Conservation (phyloP, 2,888 invertebrate genomes). For the Hydrotaea cyrtoneurina region DNA sequence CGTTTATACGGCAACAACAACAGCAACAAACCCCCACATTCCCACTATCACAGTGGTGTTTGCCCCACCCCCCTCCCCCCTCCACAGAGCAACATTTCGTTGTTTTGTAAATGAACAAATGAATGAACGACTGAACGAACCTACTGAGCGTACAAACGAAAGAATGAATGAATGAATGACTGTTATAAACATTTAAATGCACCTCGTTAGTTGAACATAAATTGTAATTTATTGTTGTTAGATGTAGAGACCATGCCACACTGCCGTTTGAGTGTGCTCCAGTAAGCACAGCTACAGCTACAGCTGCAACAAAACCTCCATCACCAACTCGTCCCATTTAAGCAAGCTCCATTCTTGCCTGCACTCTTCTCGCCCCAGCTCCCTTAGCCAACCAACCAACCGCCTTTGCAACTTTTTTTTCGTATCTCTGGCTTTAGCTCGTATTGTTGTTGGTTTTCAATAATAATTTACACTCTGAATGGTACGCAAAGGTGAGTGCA, state of each 20-base stretch:
- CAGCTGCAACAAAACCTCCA: not conserved
- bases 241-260: constrained; percentile 16
- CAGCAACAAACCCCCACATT: not conserved
- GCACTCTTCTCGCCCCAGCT: not conserved
- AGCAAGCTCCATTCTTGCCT: too few relatives aligned
- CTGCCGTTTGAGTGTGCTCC: not conserved
- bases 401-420: not conserved
- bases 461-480: constrained; percentile 29
- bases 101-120: constrained; percentile 18
- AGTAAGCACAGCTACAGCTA: not conserved
- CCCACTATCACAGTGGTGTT: too few relatives aligned
- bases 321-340: not conserved
- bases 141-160: not conserved
- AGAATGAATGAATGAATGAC: constrained; percentile 45
- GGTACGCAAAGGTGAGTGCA: not conserved
- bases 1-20: constrained; percentile 14
- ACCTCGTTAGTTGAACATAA: constrained; percentile 61
- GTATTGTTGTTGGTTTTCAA: not conserved
- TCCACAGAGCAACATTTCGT: not conserved
- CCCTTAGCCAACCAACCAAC: too few relatives aligned
- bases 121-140: constrained; percentile 9
- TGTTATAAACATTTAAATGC: constrained; percentile 58
- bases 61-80: not conserved
- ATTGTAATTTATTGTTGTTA: constrained; percentile 59
- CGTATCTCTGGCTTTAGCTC: too few relatives aligned